Conservation (phyloP, 2,113 vertebrate species). For the Globicephala melas region DNA sequence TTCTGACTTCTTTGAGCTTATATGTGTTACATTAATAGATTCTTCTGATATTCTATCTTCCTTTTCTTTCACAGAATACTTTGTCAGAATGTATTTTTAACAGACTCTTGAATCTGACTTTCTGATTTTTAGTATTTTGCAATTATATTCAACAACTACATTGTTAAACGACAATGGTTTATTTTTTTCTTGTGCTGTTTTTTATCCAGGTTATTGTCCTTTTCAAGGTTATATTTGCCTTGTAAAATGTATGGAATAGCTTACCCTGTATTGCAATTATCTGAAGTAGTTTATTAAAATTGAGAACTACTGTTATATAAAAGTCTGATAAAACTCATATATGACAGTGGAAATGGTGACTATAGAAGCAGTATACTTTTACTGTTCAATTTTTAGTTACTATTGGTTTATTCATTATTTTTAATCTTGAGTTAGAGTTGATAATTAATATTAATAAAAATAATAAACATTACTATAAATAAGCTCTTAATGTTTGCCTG, state of each 20-base stretch:
- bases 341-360: background rate
- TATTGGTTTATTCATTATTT: background rate
- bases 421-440: background rate
- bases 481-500: background rate
- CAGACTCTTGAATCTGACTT: background rate
- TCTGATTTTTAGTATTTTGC: background rate
- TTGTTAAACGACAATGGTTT: background rate
- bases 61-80: background rate
- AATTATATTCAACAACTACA: background rate
- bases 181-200: background rate
- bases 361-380: background rate
- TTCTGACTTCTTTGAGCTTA: background rate
- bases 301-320: background rate
- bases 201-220: background rate
- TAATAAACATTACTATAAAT: background rate
- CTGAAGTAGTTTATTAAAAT: background rate
- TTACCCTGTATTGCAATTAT: background rate
- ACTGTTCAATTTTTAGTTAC: background rate
- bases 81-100: background rate
- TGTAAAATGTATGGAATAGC: background rate
- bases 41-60: background rate
- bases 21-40: background rate
- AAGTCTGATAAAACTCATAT: background rate
- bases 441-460: background rate
- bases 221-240: no score